Evolutionary conservation across 2,888 invertebrate genomes (phyloP).

Genomic region (Dryomyza anilis): DNA sequence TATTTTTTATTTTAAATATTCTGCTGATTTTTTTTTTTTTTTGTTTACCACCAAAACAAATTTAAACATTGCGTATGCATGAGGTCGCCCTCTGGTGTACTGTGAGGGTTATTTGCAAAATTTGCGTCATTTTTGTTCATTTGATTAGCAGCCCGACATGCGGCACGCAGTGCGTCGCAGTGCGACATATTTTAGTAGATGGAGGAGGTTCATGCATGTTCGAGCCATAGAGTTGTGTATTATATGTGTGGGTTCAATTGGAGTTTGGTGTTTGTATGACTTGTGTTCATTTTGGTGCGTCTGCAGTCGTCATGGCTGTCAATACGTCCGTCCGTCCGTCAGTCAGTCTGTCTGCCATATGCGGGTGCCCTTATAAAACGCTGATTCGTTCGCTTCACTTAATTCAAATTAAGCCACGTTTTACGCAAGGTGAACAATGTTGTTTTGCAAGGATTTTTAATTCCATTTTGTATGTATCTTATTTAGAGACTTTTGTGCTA

Average conservation of each 20-base stretch:
- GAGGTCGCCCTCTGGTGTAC: no score
- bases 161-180: constrained; percentile 19
- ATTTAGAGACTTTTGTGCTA: no score
- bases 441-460: constrained; percentile 1
- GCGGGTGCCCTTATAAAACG: constrained; percentile 11
- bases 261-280: background rate
- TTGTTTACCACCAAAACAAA: constrained; percentile 19
- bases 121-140: constrained; percentile 22
- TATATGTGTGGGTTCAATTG: background rate
- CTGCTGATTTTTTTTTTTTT: no score
- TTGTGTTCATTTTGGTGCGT: constrained; percentile 4
- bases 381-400: no score
- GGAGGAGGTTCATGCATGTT: background rate
- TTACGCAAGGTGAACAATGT: background rate
- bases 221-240: background rate
- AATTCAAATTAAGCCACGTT: constrained; percentile 16
- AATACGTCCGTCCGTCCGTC: no score
- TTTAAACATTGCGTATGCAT: constrained; percentile 15
- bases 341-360: no score
- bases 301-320: constrained; percentile 15
- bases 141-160: constrained; percentile 23
- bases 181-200: constrained; percentile 5
- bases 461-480: background rate
- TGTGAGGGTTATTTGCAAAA: background rate
- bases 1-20: no score